Percentiles rank a stretch among this genome's conserved stretches.
These are phyloP conservation scores for Cebus imitator DNA, from an alignment of 2,113 vertebrate species.

Conservation along the genomic window DNA sequence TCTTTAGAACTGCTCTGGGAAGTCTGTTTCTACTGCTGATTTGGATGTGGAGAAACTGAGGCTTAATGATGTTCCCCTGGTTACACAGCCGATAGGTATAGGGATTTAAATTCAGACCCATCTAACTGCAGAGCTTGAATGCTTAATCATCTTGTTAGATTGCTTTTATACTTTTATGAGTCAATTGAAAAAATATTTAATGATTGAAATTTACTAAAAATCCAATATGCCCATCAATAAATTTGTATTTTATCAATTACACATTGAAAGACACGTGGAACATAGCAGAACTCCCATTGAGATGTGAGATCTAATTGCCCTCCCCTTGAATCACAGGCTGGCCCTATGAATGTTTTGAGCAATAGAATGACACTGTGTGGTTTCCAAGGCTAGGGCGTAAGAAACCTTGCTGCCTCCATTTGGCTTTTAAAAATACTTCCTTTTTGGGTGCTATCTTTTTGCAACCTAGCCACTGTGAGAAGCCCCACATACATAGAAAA, in stretches of 20 bases:
- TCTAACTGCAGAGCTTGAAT: not conserved
- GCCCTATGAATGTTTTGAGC: not conserved
- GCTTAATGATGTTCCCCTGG: not conserved
- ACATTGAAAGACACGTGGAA: not conserved
- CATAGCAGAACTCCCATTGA: not conserved
- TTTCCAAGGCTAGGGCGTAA: not conserved
- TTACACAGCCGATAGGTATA: not conserved
- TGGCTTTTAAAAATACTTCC: not conserved
- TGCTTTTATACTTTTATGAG: conserved; percentile 4
- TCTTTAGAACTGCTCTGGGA: not conserved
- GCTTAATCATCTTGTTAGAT: conserved; percentile 15
- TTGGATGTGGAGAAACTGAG: not conserved
- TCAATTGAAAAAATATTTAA: conserved; percentile 1
- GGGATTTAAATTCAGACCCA: not conserved
- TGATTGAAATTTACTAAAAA: not conserved
- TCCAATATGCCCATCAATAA: not conserved
- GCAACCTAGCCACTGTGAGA: not conserved
- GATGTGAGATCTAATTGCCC: not conserved
- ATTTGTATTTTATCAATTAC: not conserved
- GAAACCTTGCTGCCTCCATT: not conserved
- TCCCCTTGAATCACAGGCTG: not conserved
- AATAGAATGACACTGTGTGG: not conserved
- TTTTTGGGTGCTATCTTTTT: not conserved
- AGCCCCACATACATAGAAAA: not conserved
- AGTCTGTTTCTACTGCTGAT: not conserved